Evolutionary conservation across 64 coral and sea anemone species (phyloP), one percentile per base, ranked within the genome.

Genomic region (Trachythela sp.): DNA sequence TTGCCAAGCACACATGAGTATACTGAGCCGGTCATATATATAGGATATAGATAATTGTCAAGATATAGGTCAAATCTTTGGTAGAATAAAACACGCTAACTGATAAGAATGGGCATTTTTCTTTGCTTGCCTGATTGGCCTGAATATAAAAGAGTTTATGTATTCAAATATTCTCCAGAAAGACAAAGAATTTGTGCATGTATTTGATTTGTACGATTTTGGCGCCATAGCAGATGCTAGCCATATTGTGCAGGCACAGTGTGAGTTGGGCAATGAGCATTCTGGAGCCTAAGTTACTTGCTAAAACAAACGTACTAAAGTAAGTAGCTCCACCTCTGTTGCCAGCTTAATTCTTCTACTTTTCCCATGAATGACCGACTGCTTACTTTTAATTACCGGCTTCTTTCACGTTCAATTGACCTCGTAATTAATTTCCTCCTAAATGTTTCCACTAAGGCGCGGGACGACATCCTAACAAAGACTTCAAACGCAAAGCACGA

Each of bases 301-400:
- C 75, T 80, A 80, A 64, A 80, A 80, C 75, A 80, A 80, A 37
- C 34, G 75, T 80, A 39, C 35, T 80, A 80, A 39, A 35, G 13
- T 26, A 80, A 80, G 20, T 34, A 39, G 33, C 75, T 1, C 75
- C 75, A 14, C 75, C 75, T 80, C 20, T 10, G 75, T 30, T 29
- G 33, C 75, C 75, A 80, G 75, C 75, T 37, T 80, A 37, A 80
- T 37, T 80, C 37, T 39, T 80, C 37, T 17, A 2, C 18, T 39
- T 80, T 80, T 80, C 75, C 75, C 37, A 80, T 80, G 33, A 80
- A 37, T 80, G 31, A 80, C 75, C 75, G 75, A 36, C 75, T 80
- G 75, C 75, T 80, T 80, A 80, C 75, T 36, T 80, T 80, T 80
- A 13, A 80, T 80, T 80, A 80, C 75, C 75, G 75, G 75, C 75